Base-by-base conservation (phyloP, 2,888 invertebrate species). In the Cerastis leucographa region DNA sequence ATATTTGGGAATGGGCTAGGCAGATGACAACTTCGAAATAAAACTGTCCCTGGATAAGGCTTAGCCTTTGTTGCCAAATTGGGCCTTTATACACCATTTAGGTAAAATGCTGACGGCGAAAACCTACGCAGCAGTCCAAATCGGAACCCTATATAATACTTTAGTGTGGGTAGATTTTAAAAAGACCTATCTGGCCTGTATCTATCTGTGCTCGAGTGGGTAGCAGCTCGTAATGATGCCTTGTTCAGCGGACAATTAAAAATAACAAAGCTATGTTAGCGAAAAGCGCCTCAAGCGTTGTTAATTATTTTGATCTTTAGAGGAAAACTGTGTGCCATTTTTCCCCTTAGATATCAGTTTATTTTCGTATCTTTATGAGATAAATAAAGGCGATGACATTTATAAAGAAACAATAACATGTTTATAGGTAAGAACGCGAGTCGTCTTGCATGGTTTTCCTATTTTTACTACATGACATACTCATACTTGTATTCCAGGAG, bases 231-330 rank as follows among this genome's bases (percentile, higher is more conserved):
- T 78, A 84, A 80, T 42, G 79, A 80, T 78, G 56, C 42, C 66
- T 54, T 61, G 56, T 81, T 80, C 54, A 49, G 22, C 71, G 51
- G 46, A 69, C 12, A 67, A 84, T 81, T 79, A 79, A 79, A 84
- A 80, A 67, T 79, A 79, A 65, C 69, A 76, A 67, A 74, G 68
- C 76, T 46, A 51, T 64, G 67, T 75, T 29, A 71, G n/a, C 54
- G 40, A 71, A 74, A 72, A 82, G n/a, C 17, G 42, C 76, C 42
- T 73, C 14, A 61, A 68, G 70, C 64, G 83, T 62, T 85, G 9
- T 81, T 81, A 81, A 73, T 85, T 59, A 84, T 78, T 84, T 42
- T 71, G 64, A 72, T 83, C 56, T 75, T 72, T 35, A 54, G 35
- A 49, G 44, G 11, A 29, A 35, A 54, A 42, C n/a, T n/a, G 9